Conservation (phyloP, 2,888 invertebrate species). For the Tromatobia lineatoria region DNA sequence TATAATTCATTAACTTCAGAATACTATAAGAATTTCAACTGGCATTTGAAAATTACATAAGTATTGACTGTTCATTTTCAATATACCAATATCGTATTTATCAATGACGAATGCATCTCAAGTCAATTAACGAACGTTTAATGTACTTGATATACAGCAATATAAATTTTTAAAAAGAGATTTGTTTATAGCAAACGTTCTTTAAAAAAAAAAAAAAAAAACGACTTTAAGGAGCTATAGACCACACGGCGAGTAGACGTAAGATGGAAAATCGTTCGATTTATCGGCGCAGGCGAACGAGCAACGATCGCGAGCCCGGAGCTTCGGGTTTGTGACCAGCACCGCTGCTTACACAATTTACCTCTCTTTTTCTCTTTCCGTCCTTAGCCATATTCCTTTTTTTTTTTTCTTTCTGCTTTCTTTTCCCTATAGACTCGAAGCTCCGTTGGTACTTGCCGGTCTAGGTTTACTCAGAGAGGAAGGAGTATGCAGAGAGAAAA, state of each 20-base stretch:
- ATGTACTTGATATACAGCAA: too few species aligned
- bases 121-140: too few species aligned
- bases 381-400: slow-evolving; percentile 34
- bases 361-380: slow-evolving; percentile 33
- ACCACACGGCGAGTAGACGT: slow-evolving; percentile 35
- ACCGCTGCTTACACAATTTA: slow-evolving; percentile 54
- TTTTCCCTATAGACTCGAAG: slow-evolving; percentile 6
- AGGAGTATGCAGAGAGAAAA: slow-evolving; percentile 42
- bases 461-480: slow-evolving; percentile 1
- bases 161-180: too few species aligned
- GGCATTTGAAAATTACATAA: too few species aligned
- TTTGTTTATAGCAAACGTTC: too few species aligned
- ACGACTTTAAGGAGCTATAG: not conserved
- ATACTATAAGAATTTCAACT: too few species aligned
- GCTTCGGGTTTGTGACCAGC: slow-evolving; percentile 51
- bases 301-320: slow-evolving; percentile 45
- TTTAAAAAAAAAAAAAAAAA: slow-evolving; percentile 7
- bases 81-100: too few species aligned
- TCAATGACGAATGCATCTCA: too few species aligned
- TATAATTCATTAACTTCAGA: too few species aligned
- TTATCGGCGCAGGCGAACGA: slow-evolving; percentile 67
- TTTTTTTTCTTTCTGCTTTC: slow-evolving; percentile 20
- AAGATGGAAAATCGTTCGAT: slow-evolving; percentile 60
- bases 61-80: too few species aligned
- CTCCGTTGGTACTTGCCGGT: slow-evolving; percentile 8